These are phyloP conservation scores for Odontothrips loti DNA, from an alignment of 2,888 invertebrate genomes.

Conservation along the genomic window DNA sequence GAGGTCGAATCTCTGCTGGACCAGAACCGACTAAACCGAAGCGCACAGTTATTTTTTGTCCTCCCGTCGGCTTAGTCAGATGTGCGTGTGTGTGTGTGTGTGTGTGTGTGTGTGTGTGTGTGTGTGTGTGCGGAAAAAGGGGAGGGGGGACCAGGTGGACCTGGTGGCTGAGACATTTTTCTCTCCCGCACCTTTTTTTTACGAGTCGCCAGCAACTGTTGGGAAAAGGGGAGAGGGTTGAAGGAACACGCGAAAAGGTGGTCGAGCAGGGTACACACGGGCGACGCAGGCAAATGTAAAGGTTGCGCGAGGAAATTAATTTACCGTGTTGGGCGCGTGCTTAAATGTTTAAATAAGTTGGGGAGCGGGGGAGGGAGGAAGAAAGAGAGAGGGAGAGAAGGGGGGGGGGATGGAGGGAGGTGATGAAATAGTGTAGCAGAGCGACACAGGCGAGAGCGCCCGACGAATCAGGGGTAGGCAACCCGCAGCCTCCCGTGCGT, in stretches of 20 bases:
- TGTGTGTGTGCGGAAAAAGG: not conserved
- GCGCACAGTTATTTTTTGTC: too few species aligned
- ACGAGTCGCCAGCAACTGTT: not conserved
- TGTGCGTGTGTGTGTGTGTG: too few species aligned
- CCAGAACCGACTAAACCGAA: too few species aligned
- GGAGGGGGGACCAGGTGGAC: not conserved
- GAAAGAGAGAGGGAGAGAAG: not conserved
- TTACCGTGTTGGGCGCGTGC: not conserved
- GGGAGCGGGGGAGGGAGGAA: not conserved
- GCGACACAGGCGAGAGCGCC: not conserved
- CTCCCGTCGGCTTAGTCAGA: too few species aligned
- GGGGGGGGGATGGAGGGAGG: not conserved
- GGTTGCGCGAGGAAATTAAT: not conserved
- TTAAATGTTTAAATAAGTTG: too few species aligned
- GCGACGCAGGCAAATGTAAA: not conserved
- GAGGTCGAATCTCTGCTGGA: too few species aligned
- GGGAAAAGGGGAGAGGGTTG: not conserved
- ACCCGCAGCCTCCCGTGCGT: too few species aligned
- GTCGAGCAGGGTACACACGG: too few species aligned
- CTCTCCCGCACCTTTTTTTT: not conserved
- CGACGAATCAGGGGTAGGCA: too few species aligned
- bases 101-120: too few species aligned
- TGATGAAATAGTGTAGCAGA: not conserved
- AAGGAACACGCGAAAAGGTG: too few species aligned
- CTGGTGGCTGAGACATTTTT: not conserved